Conservation (phyloP, 2,888 invertebrate species). For the Cheiracanthium punctorium region DNA sequence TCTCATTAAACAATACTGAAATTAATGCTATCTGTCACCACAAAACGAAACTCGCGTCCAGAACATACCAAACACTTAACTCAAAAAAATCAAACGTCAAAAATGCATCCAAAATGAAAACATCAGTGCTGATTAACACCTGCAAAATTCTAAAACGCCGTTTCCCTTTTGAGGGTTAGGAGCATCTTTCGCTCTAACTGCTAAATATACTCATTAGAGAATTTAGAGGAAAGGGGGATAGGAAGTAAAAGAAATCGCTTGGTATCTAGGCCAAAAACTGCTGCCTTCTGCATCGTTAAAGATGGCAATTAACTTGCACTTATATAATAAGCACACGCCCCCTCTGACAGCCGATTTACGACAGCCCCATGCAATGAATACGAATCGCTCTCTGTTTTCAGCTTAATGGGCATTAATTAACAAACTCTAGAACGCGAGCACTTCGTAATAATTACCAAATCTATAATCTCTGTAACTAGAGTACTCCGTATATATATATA, state of each 20-base stretch:
- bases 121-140: too few relatives aligned
- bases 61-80: too few relatives aligned
- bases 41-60: too few relatives aligned
- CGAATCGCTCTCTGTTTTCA: conserved; percentile 23
- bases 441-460: conserved; percentile 36
- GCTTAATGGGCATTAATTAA: conserved; percentile 58
- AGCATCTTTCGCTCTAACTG: too few relatives aligned
- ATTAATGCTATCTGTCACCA: too few relatives aligned
- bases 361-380: background rate
- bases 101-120: too few relatives aligned
- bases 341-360: conserved; percentile 6
- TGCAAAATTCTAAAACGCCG: too few relatives aligned
- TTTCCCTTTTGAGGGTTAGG: too few relatives aligned
- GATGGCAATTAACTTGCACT: background rate
- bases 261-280: background rate
- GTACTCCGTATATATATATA: background rate
- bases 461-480: background rate
- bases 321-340: background rate
- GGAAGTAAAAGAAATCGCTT: background rate
- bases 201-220: background rate
- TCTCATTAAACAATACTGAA: too few relatives aligned
- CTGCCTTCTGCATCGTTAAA: background rate
- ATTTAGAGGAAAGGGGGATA: background rate
- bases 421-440: conserved; percentile 36
- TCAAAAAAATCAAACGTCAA: too few relatives aligned